A percentile compares a stretch with the other conserved stretches of the same genome.
phyloP scores from a whole-genome alignment of 53 echinoderm and acorn worm genomes.

The Arbacia lixula region DNA sequence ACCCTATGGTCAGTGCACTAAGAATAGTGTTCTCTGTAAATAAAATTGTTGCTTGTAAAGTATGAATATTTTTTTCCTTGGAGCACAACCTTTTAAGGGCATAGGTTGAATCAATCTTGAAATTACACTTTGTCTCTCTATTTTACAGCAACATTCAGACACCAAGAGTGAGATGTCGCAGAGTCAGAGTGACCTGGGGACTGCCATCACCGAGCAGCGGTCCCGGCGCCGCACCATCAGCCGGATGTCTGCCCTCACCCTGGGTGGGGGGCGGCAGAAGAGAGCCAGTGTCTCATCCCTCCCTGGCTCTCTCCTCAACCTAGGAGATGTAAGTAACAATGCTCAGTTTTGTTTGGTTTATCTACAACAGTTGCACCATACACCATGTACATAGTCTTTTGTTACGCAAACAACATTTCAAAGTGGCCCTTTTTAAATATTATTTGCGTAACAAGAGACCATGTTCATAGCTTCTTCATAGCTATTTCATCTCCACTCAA shows the following conservation, averaged over 20 bases:
- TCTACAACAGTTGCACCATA: not conserved
- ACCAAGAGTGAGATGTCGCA: conserved; percentile 93
- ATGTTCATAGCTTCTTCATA: no score
- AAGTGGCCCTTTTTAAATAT: no score
- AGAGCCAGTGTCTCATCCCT: conserved; percentile 97
- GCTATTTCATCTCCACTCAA: no score
- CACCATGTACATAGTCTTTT: not conserved
- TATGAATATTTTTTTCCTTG: no score
- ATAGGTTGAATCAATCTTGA: not conserved
- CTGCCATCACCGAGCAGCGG: conserved; percentile 62
- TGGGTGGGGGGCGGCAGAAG: conserved; percentile 79
- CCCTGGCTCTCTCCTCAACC: conserved; percentile 89
- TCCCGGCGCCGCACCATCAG: conserved; percentile 81
- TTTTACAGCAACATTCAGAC: conserved; percentile 63
- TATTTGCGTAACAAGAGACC: no score
- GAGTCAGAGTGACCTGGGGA: conserved; percentile 91
- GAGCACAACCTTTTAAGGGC: not conserved
- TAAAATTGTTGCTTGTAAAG: no score
- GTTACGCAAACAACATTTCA: no score
- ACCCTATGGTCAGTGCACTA: no score
- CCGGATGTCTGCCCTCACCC: conserved; percentile 89
- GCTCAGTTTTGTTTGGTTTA: not conserved
- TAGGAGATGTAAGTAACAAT: conserved; percentile 83
- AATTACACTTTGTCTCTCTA: not conserved
- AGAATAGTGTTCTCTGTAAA: no score